Conservation (phyloP, 1,140 invertebrate species). For the Chymomyza costata region DNA sequence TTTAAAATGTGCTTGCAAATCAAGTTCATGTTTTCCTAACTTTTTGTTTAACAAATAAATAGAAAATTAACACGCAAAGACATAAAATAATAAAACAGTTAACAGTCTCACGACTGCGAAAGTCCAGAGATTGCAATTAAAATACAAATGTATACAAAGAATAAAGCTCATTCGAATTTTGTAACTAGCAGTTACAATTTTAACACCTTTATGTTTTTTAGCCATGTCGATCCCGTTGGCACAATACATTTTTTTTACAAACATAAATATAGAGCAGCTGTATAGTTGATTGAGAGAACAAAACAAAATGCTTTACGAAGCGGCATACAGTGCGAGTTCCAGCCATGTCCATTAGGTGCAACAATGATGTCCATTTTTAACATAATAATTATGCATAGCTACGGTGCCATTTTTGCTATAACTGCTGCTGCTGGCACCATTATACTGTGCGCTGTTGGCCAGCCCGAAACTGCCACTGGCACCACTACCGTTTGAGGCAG, state of each 20-base stretch:
- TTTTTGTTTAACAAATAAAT: too few relatives aligned
- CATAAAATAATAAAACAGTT: too few relatives aligned
- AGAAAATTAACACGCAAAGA: not conserved
- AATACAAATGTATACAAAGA: too few relatives aligned
- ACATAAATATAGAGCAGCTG: conserved; percentile 15
- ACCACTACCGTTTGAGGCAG: conserved; percentile 3
- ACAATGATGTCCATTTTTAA: conserved; percentile 60
- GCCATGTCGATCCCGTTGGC: conserved; percentile 50
- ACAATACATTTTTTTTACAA: conserved; percentile 43
- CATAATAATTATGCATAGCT: conserved; percentile 64
- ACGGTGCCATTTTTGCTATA: conserved; percentile 61
- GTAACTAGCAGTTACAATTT: conserved; percentile 31
- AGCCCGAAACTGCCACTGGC: conserved; percentile 8
- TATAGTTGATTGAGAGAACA: conserved; percentile 7
- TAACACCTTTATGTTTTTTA: too few relatives aligned
- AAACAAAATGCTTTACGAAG: not conserved
- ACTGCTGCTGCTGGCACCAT: conserved; percentile 33
- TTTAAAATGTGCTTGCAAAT: conserved; percentile 45
- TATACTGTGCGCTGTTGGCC: conserved; percentile 32
- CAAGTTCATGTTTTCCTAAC: conserved; percentile 10
- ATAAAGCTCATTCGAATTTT: too few relatives aligned
- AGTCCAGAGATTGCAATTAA: too few relatives aligned
- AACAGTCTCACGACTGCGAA: too few relatives aligned
- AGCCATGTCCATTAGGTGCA: conserved; percentile 43
- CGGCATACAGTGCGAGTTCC: not conserved